A percentile compares a stretch with the other conserved stretches of the same genome.
Conservation (phyloP, 2,113 vertebrate species). For the Benthochromis sp. region DNA sequence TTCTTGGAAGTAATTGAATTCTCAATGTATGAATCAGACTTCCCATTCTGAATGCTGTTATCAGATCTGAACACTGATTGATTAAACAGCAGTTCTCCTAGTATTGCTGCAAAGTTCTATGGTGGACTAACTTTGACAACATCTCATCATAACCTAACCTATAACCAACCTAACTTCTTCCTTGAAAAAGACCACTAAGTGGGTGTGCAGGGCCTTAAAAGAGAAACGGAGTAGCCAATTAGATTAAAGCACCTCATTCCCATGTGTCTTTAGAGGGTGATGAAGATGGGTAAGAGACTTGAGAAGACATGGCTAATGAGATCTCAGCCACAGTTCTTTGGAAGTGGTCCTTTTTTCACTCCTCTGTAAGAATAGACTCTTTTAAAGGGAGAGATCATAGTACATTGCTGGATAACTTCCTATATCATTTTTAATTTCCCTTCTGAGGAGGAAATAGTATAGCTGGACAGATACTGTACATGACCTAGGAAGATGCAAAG, state of each 20-base stretch:
- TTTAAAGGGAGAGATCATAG: background rate
- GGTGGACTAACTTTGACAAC: background rate
- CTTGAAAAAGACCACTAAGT: background rate
- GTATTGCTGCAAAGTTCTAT: accelerated
- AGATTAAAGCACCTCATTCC: background rate
- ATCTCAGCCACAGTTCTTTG: background rate
- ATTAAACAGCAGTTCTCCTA: background rate
- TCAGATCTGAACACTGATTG: background rate
- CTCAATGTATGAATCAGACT: background rate
- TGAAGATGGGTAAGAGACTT: background rate
- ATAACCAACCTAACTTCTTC: background rate
- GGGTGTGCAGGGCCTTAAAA: background rate
- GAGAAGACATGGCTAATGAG: background rate
- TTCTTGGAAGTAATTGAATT: background rate
- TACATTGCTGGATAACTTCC: background rate
- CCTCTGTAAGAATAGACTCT: background rate
- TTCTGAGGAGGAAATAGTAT: background rate
- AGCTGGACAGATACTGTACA: background rate
- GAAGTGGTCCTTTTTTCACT: background rate
- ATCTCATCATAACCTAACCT: background rate
- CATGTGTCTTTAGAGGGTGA: background rate
- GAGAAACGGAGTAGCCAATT: background rate
- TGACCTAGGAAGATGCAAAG: background rate
- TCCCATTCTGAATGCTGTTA: background rate
- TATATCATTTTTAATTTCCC: background rate